Evolutionary conservation across 2,797 vertebrate species (phyloP).

Genomic region (Novumbra hubbsi): DNA sequence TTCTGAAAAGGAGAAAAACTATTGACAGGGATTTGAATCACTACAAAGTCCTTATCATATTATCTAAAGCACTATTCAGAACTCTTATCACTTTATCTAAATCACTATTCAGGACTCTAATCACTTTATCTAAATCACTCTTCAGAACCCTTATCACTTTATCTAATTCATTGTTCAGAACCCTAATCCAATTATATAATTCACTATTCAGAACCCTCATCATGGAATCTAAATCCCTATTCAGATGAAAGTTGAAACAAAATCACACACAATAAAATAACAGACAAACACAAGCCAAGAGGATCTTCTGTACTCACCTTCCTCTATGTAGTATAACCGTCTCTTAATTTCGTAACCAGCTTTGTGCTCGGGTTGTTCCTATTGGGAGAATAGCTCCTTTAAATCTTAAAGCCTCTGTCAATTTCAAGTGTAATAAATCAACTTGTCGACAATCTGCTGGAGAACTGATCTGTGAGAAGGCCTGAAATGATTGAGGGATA

Average conservation of each 20-base stretch:
- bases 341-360: not conserved
- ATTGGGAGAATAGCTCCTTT: slow-evolving; percentile 2
- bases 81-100: not conserved
- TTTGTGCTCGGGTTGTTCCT: not conserved
- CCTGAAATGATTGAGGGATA: not conserved
- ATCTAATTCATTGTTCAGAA: not conserved
- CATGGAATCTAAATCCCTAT: not conserved
- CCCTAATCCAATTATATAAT: not conserved
- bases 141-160: not conserved
- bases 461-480: slow-evolving; percentile 33
- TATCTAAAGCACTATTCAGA: not conserved
- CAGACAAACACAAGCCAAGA: not conserved
- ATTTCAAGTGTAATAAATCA: slow-evolving; percentile 35
- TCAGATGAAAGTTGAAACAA: not conserved
- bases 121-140: not conserved
- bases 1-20: no score
- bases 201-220: not conserved
- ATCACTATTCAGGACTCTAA: not conserved
- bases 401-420: slow-evolving; percentile 18
- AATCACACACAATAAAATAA: not conserved
- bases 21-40: no score
- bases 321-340: not conserved
- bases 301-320: slow-evolving; percentile 34
- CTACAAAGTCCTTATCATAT: not conserved
- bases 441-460: slow-evolving; percentile 30